Conservation (phyloP, 2,797 vertebrate genomes). For the Gobionotothen gibberifrons region DNA sequence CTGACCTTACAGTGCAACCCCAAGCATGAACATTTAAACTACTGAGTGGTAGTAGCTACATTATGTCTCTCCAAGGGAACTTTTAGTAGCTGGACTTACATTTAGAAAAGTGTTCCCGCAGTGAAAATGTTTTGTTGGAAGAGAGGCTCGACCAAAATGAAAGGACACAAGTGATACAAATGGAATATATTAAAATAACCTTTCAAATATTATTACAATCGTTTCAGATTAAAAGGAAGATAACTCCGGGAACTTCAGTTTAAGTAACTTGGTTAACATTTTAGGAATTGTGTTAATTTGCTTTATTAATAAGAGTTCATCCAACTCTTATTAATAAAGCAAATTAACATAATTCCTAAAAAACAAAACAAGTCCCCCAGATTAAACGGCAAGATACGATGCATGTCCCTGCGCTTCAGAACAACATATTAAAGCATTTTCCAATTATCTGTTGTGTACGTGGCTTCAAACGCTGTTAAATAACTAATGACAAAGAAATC, state of each 20-base stretch:
- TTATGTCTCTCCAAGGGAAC: slow-evolving; percentile 18
- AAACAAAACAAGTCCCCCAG: no score
- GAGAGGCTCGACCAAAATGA: background rate
- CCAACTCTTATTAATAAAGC: background rate
- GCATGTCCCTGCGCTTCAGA: no score
- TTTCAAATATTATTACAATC: background rate
- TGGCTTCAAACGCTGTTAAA: background rate
- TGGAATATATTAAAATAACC: background rate
- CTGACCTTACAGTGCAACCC: slow-evolving; percentile 50
- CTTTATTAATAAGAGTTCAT: background rate
- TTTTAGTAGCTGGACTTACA: slow-evolving; percentile 27
- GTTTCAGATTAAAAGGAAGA: slow-evolving; percentile 2
- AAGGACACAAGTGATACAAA: slow-evolving; percentile 2
- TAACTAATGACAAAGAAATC: background rate
- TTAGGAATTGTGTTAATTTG: background rate
- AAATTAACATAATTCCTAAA: background rate
- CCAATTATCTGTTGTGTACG: background rate
- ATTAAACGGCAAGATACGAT: background rate
- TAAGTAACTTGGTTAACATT: background rate
- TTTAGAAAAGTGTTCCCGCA: slow-evolving; percentile 9
- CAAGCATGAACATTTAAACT: slow-evolving; percentile 37
- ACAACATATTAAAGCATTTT: no score
- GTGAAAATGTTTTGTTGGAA: slow-evolving; percentile 11
- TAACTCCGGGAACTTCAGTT: background rate
- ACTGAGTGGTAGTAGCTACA: slow-evolving; percentile 8